Conservation (phyloP, 2,113 vertebrate species). For the Thalassarche chlororhynchos region DNA sequence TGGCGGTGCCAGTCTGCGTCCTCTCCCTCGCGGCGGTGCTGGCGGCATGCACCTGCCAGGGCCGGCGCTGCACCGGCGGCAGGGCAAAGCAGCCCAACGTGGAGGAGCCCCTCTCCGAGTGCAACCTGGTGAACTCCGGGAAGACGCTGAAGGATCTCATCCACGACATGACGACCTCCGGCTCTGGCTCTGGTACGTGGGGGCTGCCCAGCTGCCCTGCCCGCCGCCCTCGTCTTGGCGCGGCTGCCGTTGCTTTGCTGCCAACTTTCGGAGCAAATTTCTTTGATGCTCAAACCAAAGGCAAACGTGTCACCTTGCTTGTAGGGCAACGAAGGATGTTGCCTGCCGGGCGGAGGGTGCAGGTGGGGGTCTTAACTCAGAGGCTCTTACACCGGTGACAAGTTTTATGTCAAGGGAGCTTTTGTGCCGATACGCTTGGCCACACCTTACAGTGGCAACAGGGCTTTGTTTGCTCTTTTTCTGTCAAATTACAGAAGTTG, state of each 20-base stretch:
- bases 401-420: fast-evolving
- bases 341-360: neutral
- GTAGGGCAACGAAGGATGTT: fast-evolving
- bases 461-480: neutral
- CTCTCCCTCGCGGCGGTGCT: conserved; percentile 77
- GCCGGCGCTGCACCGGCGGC: conserved; percentile 70
- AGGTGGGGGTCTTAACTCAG: neutral
- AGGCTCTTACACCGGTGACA: fast-evolving
- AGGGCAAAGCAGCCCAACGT: conserved; percentile 76
- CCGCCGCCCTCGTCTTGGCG: fast-evolving
- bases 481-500: fast-evolving
- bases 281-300: neutral
- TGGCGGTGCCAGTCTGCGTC: conserved; percentile 82
- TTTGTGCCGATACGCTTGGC: fast-evolving
- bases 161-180: conserved; percentile 91
- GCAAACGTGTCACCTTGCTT: neutral
- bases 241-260: neutral
- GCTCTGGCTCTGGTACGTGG: conserved; percentile 91
- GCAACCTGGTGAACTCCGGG: conserved; percentile 78
- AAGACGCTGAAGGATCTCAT: conserved; percentile 93
- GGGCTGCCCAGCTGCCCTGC: neutral
- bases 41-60: conserved; percentile 68
- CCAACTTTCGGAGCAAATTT: fast-evolving
- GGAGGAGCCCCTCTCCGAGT: conserved; percentile 87
- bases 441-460: fast-evolving